Evolutionary conservation across 1,140 invertebrate genomes (phyloP).

Genomic region (Helicorthomorpha holstii): DNA sequence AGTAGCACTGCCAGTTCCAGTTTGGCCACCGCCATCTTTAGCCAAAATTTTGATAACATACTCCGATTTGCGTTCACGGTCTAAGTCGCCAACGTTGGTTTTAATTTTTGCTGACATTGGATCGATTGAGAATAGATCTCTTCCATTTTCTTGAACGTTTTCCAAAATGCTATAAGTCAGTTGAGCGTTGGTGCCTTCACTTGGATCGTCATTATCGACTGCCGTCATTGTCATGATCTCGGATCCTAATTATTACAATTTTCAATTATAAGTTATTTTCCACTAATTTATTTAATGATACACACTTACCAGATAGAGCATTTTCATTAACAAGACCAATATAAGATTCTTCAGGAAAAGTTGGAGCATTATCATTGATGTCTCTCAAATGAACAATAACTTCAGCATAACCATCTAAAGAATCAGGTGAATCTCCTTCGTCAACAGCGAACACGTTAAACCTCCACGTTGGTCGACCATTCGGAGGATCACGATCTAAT

Average conservation of each 20-base stretch:
- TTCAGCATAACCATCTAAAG: conserved; percentile 24
- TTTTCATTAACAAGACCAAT: conserved; percentile 4
- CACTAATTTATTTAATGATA: not conserved
- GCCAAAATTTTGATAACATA: conserved; percentile 16
- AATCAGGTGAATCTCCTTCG: conserved; percentile 40
- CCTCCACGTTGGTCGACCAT: conserved; percentile 63
- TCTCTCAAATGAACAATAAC: conserved; percentile 27
- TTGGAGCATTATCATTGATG: conserved; percentile 33
- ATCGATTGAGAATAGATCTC: conserved; percentile 24
- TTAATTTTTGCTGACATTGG: conserved; percentile 22
- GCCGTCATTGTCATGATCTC: conserved; percentile 8
- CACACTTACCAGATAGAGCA: not conserved
- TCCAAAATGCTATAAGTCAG: conserved; percentile 11
- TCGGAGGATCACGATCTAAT: conserved; percentile 69
- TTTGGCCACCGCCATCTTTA: conserved; percentile 20
- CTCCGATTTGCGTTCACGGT: conserved; percentile 8
- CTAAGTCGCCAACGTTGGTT: conserved; percentile 12
- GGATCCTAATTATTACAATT: not conserved
- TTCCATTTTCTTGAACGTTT: conserved; percentile 20
- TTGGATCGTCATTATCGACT: conserved; percentile 11
- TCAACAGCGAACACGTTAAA: conserved; percentile 67
- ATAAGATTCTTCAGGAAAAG: conserved; percentile 21
- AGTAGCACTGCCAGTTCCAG: conserved; percentile 17
- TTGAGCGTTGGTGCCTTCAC: conserved; percentile 10
- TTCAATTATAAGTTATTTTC: not conserved